Conservation (phyloP, 2,113 vertebrate genomes). For the Scomber colias region DNA sequence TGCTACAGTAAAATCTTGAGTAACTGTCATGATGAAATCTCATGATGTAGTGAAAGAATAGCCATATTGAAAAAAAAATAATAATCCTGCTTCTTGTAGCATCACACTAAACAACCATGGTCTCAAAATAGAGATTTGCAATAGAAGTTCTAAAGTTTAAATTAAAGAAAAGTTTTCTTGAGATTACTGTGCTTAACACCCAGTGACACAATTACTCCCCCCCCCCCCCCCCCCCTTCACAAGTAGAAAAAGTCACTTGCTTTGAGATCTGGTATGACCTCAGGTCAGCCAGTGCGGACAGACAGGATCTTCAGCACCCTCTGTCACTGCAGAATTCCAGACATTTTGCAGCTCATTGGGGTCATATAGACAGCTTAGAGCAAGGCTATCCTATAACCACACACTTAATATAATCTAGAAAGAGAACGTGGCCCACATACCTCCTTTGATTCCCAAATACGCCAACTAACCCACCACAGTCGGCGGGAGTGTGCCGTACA, state of each 20-base stretch:
- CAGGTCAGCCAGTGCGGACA: conserved; percentile 51
- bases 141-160: too few species aligned
- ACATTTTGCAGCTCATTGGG: conserved; percentile 72
- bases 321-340: conserved; percentile 61
- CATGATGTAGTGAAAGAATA: too few species aligned
- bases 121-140: too few species aligned
- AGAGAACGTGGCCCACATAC: conserved; percentile 72
- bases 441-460: conserved; percentile 77
- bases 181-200: not conserved
- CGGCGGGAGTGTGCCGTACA: conserved; percentile 66
- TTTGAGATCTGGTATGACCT: conserved; percentile 29
- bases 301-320: conserved; percentile 37
- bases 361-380: conserved; percentile 70
- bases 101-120: too few species aligned
- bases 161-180: not conserved
- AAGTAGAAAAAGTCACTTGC: not conserved
- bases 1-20: too few species aligned
- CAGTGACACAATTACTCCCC: not conserved
- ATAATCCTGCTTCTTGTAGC: too few species aligned
- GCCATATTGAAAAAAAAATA: too few species aligned
- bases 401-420: conserved; percentile 77
- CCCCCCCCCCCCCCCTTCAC: not conserved
- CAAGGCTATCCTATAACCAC: conserved; percentile 71
- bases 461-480: conserved; percentile 58
- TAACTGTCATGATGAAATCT: too few species aligned